Evolutionary conservation across 2,888 invertebrate genomes (phyloP).

Genomic region (Oxystoma pomonae): DNA sequence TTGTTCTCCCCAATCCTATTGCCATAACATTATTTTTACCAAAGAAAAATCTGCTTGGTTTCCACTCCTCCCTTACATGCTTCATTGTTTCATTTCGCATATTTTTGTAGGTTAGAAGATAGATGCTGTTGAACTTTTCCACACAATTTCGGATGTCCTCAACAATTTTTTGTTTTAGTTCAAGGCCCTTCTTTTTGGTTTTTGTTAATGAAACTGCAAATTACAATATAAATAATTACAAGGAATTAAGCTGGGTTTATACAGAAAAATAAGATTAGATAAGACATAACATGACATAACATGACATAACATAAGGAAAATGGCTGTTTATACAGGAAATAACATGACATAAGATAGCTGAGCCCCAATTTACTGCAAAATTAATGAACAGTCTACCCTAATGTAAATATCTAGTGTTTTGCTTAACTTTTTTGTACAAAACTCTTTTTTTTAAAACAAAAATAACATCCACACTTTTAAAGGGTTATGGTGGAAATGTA

Average conservation of each 20-base stretch:
- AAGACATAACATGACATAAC: background rate
- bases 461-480: no score
- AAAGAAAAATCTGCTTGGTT: slow-evolving; percentile 90
- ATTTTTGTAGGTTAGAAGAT: slow-evolving; percentile 85
- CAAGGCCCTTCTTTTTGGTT: slow-evolving; percentile 87
- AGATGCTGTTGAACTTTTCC: slow-evolving; percentile 79
- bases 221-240: slow-evolving; percentile 11
- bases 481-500: no score
- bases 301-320: no score
- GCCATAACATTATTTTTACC: slow-evolving; percentile 97
- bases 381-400: background rate
- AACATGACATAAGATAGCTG: no score
- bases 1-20: slow-evolving; percentile 79
- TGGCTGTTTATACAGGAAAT: no score
- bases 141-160: slow-evolving; percentile 81
- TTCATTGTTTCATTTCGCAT: slow-evolving; percentile 90
- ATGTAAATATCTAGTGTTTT: slow-evolving; percentile 6
- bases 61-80: slow-evolving; percentile 83
- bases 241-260: no score
- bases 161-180: slow-evolving; percentile 83
- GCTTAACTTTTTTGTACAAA: no score
- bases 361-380: no score
- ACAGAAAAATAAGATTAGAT: no score
- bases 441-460: no score
- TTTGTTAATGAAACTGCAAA: slow-evolving; percentile 89